phyloP scores from a whole-genome alignment of 2,113 vertebrate species.

The Eulacestoma nigropectus region DNA sequence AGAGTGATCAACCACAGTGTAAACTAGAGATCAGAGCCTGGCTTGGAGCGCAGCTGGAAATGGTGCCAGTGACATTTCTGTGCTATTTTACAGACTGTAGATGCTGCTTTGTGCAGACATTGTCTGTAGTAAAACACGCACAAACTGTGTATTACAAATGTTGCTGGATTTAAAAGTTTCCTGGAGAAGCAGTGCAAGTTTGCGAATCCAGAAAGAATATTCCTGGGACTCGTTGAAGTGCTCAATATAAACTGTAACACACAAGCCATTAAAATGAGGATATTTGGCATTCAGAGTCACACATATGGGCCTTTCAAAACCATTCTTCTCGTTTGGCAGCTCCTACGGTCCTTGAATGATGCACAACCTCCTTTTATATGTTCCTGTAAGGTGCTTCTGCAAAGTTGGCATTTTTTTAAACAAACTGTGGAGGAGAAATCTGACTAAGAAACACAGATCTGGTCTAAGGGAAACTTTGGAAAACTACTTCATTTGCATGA shows the following conservation, averaged over 20 bases:
- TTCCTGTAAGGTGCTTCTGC: slow-evolving; percentile 30
- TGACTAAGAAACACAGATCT: background rate
- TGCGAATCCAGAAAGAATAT: background rate
- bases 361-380: background rate
- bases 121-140: background rate
- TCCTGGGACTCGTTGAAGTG: background rate
- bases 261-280: slow-evolving; percentile 38
- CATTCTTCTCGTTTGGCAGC: slow-evolving; percentile 27
- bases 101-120: background rate
- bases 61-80: background rate
- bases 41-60: background rate
- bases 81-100: background rate
- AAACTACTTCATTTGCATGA: background rate
- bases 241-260: slow-evolving; percentile 1
- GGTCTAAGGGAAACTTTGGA: background rate
- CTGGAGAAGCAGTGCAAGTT: background rate
- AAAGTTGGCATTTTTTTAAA: background rate
- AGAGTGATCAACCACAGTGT: background rate
- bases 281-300: slow-evolving; percentile 30
- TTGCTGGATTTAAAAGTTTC: background rate
- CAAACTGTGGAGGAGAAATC: background rate
- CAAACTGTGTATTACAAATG: background rate
- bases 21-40: background rate
- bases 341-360: slow-evolving; percentile 12
- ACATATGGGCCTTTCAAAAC: slow-evolving; percentile 54